Evolutionary conservation across 2,888 invertebrate species (phyloP).

Genomic region (Alcis repandata): DNA sequence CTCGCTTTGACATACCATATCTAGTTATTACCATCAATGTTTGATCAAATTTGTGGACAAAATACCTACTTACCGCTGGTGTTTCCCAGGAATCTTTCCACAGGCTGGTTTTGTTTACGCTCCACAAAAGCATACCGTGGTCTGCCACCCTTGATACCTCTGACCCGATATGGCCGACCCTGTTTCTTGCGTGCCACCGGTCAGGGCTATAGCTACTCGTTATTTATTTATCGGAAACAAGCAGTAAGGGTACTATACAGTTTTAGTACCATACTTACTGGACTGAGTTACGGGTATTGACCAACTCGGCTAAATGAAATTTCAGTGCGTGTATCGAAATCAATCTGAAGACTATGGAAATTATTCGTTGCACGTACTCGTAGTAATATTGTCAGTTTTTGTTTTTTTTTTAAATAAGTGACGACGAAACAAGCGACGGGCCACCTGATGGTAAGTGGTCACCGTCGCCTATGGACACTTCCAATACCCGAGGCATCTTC

Average conservation of each 20-base stretch:
- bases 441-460: too few relatives aligned
- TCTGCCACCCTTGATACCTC: slow-evolving; percentile 12
- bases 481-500: too few relatives aligned
- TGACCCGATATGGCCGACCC: slow-evolving; percentile 16
- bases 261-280: too few relatives aligned
- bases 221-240: neutral
- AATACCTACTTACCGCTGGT: neutral
- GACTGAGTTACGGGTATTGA: too few relatives aligned
- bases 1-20: neutral
- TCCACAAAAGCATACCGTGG: slow-evolving; percentile 17
- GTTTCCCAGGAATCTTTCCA: slow-evolving; percentile 21
- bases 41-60: neutral
- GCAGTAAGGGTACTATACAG: neutral
- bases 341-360: too few relatives aligned
- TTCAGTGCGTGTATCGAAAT: too few relatives aligned
- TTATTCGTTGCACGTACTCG: too few relatives aligned
- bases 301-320: too few relatives aligned
- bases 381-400: too few relatives aligned
- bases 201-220: slow-evolving; percentile 26
- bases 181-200: slow-evolving; percentile 32
- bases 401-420: too few relatives aligned
- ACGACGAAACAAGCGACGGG: too few relatives aligned
- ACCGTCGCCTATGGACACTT: too few relatives aligned
- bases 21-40: neutral
- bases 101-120: slow-evolving; percentile 18